Base-by-base conservation (phyloP, 1,140 invertebrate genomes). In the Nasonia vitripennis region DNA sequence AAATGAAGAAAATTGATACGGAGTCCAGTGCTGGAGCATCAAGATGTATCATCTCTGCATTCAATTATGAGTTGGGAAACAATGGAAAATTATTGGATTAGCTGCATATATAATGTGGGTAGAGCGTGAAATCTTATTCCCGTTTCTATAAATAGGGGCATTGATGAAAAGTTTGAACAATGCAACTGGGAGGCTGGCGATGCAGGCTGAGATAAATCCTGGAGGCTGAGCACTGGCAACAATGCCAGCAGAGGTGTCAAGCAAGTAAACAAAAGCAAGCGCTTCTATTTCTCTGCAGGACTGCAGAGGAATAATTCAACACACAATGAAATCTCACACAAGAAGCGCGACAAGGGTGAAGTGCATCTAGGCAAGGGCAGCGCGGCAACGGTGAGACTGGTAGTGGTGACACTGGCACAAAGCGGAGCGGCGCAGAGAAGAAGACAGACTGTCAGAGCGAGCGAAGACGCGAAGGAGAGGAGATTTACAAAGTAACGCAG, bases 301-400 rank as follows among this genome's bases (percentile, higher is more conserved):
- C 20, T n/a, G 34, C 34, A 37, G 34, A 37, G 3, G 34, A 6
- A 37, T 37, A 37, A 37, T 37, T 6, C 3, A 37, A 37, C 6
- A 7, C 48, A 62, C 55, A 62, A 62, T 82, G 10, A 81, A 82
- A 74, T 82, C 1, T 82, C 9, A 55, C 14, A 55, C 55, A 77
- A 62, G 20, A 62, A 83, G 78, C 67, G 20, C 1, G 62, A n/a
- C 14, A n/a, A 77, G 74, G 73, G 27, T 62, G 55, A 62, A 62
- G 20, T n/a, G 9, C 74, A 77, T 78, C 23, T 68, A 62, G 20
- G 55, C 48, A 37, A 77, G 27, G 17, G 17, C 0, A 77, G 41
- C 17, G 23, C 3, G 34, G 34, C 34, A 37, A 37, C 34, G 34
- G 5, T 6, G 34, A 37, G 3, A 37, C 34, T 37, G 34, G 27